Conservation (phyloP, 2,797 vertebrate species). For the Xenentodon cancila region DNA sequence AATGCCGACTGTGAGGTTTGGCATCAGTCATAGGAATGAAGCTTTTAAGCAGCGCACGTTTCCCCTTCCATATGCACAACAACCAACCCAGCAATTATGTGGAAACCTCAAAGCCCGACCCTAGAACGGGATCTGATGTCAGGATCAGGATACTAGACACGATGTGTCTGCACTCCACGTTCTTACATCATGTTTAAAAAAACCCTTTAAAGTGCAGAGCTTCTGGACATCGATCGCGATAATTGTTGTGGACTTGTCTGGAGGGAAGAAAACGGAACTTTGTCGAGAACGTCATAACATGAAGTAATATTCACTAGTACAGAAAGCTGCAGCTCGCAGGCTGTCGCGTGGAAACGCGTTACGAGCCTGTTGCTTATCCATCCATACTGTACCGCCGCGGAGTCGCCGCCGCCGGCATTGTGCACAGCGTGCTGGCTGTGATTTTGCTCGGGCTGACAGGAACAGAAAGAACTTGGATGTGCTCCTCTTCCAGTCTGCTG, state of each 20-base stretch:
- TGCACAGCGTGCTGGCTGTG: constrained; percentile 47
- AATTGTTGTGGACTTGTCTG: too few relatives aligned
- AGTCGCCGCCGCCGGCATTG: constrained; percentile 43
- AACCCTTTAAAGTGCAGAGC: neutral
- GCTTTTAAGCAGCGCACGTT: constrained; percentile 52
- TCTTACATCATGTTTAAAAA: constrained; percentile 38
- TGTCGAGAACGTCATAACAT: too few relatives aligned
- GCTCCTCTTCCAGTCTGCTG: constrained; percentile 56
- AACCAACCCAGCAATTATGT: constrained; percentile 58
- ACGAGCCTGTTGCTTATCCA: constrained; percentile 48
- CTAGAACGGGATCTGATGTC: constrained; percentile 48
- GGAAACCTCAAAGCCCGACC: constrained; percentile 68
- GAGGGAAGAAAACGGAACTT: too few relatives aligned
- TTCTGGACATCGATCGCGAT: neutral
- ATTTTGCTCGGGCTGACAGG: constrained; percentile 31
- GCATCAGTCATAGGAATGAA: constrained; percentile 52
- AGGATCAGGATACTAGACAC: constrained; percentile 32
- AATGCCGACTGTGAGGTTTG: constrained; percentile 55
- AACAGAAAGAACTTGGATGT: constrained; percentile 54
- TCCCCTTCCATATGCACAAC: constrained; percentile 49
- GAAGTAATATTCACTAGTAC: neutral
- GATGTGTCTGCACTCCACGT: constrained; percentile 20
- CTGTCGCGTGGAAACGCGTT: constrained; percentile 6
- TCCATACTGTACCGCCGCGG: constrained; percentile 45
- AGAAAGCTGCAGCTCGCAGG: constrained; percentile 22